Percentiles rank a stretch among this genome's conserved stretches.
Conservation (phyloP, 2,888 invertebrate species). For the Nasonia oneida region DNA sequence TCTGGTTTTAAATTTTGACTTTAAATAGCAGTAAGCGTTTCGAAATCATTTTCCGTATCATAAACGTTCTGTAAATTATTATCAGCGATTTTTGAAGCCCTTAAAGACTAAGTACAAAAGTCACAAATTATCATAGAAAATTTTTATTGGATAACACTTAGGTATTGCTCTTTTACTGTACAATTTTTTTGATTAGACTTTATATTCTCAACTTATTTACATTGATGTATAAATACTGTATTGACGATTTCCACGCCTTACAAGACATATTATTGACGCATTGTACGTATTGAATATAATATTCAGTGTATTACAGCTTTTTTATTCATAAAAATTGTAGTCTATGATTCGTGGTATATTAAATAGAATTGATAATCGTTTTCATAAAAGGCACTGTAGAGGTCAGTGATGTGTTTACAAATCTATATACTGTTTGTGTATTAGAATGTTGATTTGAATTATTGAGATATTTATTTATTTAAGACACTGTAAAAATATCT, state of each 20-base stretch:
- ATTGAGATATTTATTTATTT: background rate
- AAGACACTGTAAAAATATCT: background rate
- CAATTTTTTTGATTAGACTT: background rate
- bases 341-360: background rate
- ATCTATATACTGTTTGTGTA: background rate
- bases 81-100: background rate
- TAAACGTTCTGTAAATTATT: too few species aligned
- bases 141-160: conserved; percentile 4
- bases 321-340: background rate
- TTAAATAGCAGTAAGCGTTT: too few species aligned
- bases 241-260: background rate
- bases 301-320: background rate
- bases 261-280: background rate
- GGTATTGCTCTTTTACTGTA: conserved; percentile 1
- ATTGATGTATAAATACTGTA: conserved; percentile 4
- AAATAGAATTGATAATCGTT: background rate
- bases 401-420: conserved; percentile 15
- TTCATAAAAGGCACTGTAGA: conserved; percentile 33
- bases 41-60: too few species aligned
- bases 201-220: background rate
- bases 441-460: background rate
- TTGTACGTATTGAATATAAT: background rate
- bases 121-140: background rate
- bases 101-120: background rate
- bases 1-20: too few species aligned